Percentiles rank a stretch among this genome's conserved stretches.
phyloP scores from a whole-genome alignment of 2,888 invertebrate species.

The Lepas anatifera region DNA sequence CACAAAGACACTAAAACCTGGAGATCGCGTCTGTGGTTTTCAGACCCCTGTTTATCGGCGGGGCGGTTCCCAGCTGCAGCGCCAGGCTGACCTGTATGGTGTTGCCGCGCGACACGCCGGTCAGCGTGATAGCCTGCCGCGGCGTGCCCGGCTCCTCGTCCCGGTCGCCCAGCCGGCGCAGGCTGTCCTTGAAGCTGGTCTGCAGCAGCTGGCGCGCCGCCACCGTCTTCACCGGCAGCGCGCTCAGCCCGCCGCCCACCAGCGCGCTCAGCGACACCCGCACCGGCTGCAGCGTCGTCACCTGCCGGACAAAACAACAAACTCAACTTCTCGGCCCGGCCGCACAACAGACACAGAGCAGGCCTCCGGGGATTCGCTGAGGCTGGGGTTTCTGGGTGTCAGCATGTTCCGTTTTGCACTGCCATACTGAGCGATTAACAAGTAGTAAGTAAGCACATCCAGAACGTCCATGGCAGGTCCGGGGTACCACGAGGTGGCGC shows the following conservation, averaged over 20 bases:
- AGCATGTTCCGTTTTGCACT: too few species aligned
- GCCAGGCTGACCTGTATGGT: background rate
- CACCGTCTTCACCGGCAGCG: constrained; percentile 10
- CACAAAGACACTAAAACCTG: too few species aligned
- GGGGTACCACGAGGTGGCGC: too few species aligned
- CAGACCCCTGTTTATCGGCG: too few species aligned
- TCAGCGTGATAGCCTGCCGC: background rate
- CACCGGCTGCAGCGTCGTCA: constrained; percentile 6
- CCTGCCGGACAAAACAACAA: background rate
- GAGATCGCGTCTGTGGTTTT: too few species aligned
- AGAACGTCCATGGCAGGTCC: too few species aligned
- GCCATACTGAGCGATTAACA: too few species aligned
- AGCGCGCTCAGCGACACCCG: background rate
- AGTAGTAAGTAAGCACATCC: too few species aligned
- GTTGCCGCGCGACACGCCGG: background rate
- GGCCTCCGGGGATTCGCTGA: too few species aligned
- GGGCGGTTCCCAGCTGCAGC: background rate
- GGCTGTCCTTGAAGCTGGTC: background rate
- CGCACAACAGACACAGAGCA: too few species aligned
- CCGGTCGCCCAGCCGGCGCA: background rate
- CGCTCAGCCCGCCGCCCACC: background rate
- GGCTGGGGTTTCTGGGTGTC: too few species aligned
- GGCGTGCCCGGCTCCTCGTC: background rate
- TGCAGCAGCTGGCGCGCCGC: background rate
- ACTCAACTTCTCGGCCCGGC: too few species aligned